These are phyloP conservation scores for Callinectes sapidus DNA, from an alignment of 2,888 invertebrate genomes.

Conservation along the genomic window DNA sequence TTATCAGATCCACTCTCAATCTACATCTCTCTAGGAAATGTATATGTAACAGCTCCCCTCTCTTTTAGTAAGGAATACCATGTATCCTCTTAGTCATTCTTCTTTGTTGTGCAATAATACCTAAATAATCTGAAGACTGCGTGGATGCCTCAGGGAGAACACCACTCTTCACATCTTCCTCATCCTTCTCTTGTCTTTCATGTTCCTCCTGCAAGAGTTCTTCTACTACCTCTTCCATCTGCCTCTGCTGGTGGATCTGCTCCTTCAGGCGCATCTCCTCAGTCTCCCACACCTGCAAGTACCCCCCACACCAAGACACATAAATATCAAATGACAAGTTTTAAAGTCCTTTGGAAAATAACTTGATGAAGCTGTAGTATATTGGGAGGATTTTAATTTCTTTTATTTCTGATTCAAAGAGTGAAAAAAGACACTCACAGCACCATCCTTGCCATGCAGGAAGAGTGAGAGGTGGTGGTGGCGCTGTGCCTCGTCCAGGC, in stretches of 20 bases:
- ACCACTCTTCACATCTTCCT: not conserved
- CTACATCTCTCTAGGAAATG: too few relatives aligned
- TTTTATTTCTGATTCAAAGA: not conserved
- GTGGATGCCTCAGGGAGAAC: not conserved
- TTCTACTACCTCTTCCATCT: not conserved
- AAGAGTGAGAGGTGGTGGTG: not conserved
- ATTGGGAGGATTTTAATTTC: not conserved
- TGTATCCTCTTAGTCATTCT: too few relatives aligned
- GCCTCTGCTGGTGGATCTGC: not conserved
- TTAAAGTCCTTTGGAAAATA: not conserved
- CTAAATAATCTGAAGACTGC: conserved; percentile 5
- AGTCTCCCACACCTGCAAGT: not conserved
- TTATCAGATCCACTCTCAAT: too few relatives aligned
- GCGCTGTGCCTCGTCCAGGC: not conserved
- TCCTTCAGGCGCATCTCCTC: not conserved
- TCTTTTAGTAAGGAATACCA: too few relatives aligned
- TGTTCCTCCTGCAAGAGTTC: not conserved
- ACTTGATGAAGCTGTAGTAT: too few relatives aligned
- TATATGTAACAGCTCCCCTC: too few relatives aligned
- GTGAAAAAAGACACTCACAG: not conserved
- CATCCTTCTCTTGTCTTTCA: not conserved
- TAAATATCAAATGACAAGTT: not conserved
- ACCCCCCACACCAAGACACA: not conserved
- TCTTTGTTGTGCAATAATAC: not conserved
- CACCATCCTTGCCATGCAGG: not conserved